Base-by-base conservation (phyloP, 2,888 invertebrate species). In the Ferdinandea cuprea region DNA sequence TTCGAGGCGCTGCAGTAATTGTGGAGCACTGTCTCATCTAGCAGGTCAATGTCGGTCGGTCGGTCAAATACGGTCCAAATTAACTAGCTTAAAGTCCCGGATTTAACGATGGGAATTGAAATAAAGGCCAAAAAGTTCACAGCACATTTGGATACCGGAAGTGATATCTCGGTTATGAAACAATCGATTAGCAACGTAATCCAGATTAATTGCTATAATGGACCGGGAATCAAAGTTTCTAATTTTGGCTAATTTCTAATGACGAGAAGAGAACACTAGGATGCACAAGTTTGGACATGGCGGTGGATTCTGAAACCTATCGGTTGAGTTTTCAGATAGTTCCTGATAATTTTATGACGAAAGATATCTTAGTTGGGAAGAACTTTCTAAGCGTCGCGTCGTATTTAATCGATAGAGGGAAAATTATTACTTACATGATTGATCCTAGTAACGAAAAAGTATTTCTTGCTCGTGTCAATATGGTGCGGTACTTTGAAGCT, bases 281-380 rank as follows among this genome's bases (percentile, higher is more conserved):
- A 28, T 50, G 28, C 28, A 50, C n/a, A 2, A 50, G 30, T 7
- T 2, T 30, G 30, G 50, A 15, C 7, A 30, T 17, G 15, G 9
- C 5, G 4, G 15, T 30, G 30, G 52, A 32, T 15, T 52, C 32
- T 0, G 30, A 52, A 35, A 9, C 44, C 7, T 44, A 17, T 44
- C 9, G 15, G 17, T 9, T 44, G 15, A 44, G 4, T 17, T 44
- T 44, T 19, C 32, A 32, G 15, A 19, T 15, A 19, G 44, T 44
- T 15, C 54, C 54, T 8, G 19, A 54, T 17, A 3, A 11, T 19
- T 54, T 54, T 19, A 35, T 54, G 54, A 54, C 13, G 3, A 37
- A 54, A 40, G 11, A 58, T n/a, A 58, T 58, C 6, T 7, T 58
- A 11, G n/a, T 58, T 8, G 40, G 58, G n/a, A 40, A 58, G 9